Percentiles rank a stretch among this genome's conserved stretches.
These are phyloP conservation scores for Diplodus puntazzo DNA, from an alignment of 2,797 vertebrate genomes.

Conservation along the genomic window DNA sequence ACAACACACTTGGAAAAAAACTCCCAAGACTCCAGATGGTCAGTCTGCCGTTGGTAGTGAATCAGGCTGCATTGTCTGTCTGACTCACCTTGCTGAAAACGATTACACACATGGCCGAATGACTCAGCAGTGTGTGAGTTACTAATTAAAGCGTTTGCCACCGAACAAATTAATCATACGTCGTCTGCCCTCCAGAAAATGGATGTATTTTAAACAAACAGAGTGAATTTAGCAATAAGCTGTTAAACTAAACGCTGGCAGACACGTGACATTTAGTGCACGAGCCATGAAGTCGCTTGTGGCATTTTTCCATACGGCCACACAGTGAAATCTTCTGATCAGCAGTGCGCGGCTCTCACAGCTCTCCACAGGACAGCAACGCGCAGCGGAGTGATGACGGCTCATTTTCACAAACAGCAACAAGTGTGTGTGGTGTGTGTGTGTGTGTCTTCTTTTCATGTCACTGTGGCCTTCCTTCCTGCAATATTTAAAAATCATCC, in stretches of 20 bases:
- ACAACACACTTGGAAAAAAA: constrained; percentile 7
- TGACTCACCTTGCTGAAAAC: constrained; percentile 28
- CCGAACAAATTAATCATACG: not conserved
- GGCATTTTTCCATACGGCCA: not conserved
- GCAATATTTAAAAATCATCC: not conserved
- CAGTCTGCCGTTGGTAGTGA: constrained; percentile 42
- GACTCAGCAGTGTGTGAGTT: constrained; percentile 9
- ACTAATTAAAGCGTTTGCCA: constrained; percentile 14
- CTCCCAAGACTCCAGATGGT: constrained; percentile 47
- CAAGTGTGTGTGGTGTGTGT: not conserved
- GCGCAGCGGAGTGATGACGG: not conserved
- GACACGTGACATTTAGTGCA: not conserved
- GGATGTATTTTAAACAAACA: not conserved
- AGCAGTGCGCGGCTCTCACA: not conserved
- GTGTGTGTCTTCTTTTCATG: not conserved
- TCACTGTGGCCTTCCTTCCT: not conserved
- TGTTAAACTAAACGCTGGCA: not conserved
- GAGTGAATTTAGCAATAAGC: not conserved
- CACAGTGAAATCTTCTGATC: not conserved
- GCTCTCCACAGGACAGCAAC: not conserved
- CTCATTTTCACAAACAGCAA: not conserved
- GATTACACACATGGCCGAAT: not conserved
- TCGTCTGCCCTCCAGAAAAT: not conserved
- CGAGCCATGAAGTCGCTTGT: not conserved
- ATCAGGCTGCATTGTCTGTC: constrained; percentile 16